These are phyloP conservation scores for Gymnosoma rotundatum DNA, from an alignment of 2,888 invertebrate species.

Conservation along the genomic window DNA sequence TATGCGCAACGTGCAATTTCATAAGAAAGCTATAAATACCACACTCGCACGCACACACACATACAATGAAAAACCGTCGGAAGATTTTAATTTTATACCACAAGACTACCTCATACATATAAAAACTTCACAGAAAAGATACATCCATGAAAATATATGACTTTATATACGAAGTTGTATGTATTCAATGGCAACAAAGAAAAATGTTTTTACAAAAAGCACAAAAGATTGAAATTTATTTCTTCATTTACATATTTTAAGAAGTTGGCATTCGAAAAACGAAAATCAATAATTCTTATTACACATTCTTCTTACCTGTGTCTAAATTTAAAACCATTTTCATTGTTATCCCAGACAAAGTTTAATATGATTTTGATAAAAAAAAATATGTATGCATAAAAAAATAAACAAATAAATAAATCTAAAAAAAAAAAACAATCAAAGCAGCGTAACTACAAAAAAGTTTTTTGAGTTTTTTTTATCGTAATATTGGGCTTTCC, in stretches of 20 bases:
- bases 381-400: not conserved
- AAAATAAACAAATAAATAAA: not conserved
- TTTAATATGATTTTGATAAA: constrained; percentile 46
- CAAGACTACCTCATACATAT: constrained; percentile 39
- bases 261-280: constrained; percentile 76
- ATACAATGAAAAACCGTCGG: constrained; percentile 43
- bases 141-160: constrained; percentile 53
- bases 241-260: constrained; percentile 83
- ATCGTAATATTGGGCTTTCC: no score
- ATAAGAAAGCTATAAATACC: constrained; percentile 47
- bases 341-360: constrained; percentile 49
- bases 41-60: constrained; percentile 9
- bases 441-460: no score
- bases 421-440: not conserved
- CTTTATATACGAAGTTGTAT: constrained; percentile 64
- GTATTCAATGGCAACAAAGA: constrained; percentile 57
- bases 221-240: constrained; percentile 81
- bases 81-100: constrained; percentile 58
- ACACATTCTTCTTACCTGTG: constrained; percentile 48
- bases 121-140: constrained; percentile 18
- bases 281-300: constrained; percentile 67
- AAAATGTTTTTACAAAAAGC: constrained; percentile 19
- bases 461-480: no score
- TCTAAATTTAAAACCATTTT: constrained; percentile 57
- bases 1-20: constrained; percentile 75